Conservation (phyloP, 2,888 invertebrate genomes). For the Oxytorus armatus region DNA sequence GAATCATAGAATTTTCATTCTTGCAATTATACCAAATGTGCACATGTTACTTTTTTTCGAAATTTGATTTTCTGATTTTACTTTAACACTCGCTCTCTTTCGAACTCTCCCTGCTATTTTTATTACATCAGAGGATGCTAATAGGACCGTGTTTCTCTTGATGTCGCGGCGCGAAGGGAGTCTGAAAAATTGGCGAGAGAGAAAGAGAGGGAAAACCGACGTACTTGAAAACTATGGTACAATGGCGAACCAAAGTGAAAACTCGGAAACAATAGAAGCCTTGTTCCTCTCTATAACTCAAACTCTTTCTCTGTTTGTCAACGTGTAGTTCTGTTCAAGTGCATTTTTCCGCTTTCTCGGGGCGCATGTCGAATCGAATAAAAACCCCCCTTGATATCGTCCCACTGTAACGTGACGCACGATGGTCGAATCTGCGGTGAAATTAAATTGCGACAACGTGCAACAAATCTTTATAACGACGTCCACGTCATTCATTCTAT, state of each 20-base stretch:
- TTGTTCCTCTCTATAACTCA: slow-evolving; percentile 28
- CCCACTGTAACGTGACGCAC: slow-evolving; percentile 19
- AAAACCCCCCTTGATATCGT: slow-evolving; percentile 10
- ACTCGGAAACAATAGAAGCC: slow-evolving; percentile 55
- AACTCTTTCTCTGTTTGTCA: slow-evolving; percentile 24
- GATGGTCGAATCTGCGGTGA: not conserved
- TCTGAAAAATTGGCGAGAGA: slow-evolving; percentile 31
- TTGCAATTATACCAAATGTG: no score
- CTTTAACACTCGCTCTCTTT: slow-evolving; percentile 29
- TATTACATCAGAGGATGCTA: slow-evolving; percentile 3
- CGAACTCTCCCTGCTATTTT: slow-evolving; percentile 4
- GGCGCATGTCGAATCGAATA: not conserved
- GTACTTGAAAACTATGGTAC: slow-evolving; percentile 54
- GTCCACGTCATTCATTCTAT: no score
- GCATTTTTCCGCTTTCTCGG: slow-evolving; percentile 29
- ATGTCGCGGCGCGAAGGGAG: slow-evolving; percentile 14
- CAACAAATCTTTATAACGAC: no score
- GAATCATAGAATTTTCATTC: not conserved
- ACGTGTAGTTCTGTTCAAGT: slow-evolving; percentile 31
- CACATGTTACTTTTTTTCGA: no score
- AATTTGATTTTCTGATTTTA: slow-evolving; percentile 40
- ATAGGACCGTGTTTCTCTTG: slow-evolving; percentile 33
- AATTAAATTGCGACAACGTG: not conserved
- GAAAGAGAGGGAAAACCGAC: slow-evolving; percentile 22
- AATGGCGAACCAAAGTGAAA: slow-evolving; percentile 58